Base-by-base conservation (phyloP, 2,888 invertebrate species). In the Crocallis elinguaria region DNA sequence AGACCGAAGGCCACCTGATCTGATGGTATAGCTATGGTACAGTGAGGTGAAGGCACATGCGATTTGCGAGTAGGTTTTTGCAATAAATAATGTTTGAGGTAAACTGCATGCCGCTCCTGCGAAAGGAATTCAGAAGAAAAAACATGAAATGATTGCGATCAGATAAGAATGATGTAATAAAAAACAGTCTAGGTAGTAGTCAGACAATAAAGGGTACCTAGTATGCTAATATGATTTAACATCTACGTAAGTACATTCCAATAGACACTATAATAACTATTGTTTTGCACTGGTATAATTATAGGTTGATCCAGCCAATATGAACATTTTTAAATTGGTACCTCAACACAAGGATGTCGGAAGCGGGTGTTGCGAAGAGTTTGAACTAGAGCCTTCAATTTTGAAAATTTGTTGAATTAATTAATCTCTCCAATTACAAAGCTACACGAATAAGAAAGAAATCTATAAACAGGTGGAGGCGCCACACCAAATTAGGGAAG, bases 81-180 rank as follows among this genome's bases (percentile, higher is more conserved):
- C 64, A 60, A 57, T 55, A 53, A 49, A 41, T 49, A 42, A 25
- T 33, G 13, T 12, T 49, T 44, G 48, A 64, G 64, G 64, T 49
- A 59, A 38, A 49, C 59, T 49, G 51, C 61, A 53, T 44, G 51
- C 57, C 60, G 44, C 59, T 54, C 64, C 64, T 44, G 49, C 13
- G 38, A 49, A 42, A 49, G 61, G 61, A 60, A 64, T 64, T 54
- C 46, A 0, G 21, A 42, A 37, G 39, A 53, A 57, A 57, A 61
- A 54, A 50, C 42, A 29, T 42, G 27, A 38, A 32, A 16, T 9
- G 39, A 32, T 49, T 48, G 8, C 13, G 49, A 49, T 37, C 48
- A 7, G 38, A 30, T 42, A 23, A n/a, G n/a, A n/a, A n/a, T 39
- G 33, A 42, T 43, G 36, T 45, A 42, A 52, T 43, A 14, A 30